These are phyloP conservation scores for Aurelia aurita complex sp. Pacific DNA, from an alignment of 30 jellyfish, hydroid and myxozoan species.

Conservation along the genomic window DNA sequence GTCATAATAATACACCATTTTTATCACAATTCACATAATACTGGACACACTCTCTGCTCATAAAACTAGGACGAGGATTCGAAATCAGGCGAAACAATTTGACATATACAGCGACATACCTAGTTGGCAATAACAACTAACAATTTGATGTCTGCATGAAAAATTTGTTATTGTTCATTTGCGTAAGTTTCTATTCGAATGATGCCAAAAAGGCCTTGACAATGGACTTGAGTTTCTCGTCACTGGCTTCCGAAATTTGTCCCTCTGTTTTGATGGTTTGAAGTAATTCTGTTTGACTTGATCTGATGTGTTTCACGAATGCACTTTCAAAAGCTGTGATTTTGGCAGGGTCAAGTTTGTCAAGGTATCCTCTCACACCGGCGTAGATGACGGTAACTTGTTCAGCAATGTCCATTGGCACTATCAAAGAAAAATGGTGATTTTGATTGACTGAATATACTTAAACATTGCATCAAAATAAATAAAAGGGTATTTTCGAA, in stretches of 20 bases:
- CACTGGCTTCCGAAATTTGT: constrained; percentile 93
- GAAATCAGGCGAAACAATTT: constrained; percentile 34
- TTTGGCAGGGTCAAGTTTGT: constrained; percentile 91
- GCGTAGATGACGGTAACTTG: constrained; percentile 97
- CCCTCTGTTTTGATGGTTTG: constrained; percentile 93
- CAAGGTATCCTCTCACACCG: constrained; percentile 98
- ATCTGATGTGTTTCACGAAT: constrained; percentile 81
- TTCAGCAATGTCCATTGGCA: constrained; percentile 99
- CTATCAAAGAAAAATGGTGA: constrained; percentile 31
- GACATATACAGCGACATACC: constrained; percentile 60
- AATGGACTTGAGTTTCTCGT: constrained; percentile 82
- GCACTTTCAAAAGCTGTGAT: constrained; percentile 93
- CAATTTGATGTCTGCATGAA: background rate
- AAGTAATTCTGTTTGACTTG: constrained; percentile 80
- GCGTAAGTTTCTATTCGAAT: constrained; percentile 56
- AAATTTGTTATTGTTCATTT: constrained; percentile 3
- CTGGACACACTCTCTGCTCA: constrained; percentile 51
- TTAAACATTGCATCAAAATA: too few relatives aligned
- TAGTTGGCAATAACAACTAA: background rate
- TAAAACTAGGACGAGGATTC: constrained; percentile 26
- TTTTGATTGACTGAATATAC: too few relatives aligned
- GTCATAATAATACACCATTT: background rate
- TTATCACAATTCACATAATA: constrained; percentile 35
- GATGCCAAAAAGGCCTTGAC: constrained; percentile 87
- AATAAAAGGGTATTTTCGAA: too few relatives aligned